Evolutionary conservation across 2,113 vertebrate species (phyloP), one percentile per base, ranked within the genome.

Genomic region (Cheilinus undulatus): DNA sequence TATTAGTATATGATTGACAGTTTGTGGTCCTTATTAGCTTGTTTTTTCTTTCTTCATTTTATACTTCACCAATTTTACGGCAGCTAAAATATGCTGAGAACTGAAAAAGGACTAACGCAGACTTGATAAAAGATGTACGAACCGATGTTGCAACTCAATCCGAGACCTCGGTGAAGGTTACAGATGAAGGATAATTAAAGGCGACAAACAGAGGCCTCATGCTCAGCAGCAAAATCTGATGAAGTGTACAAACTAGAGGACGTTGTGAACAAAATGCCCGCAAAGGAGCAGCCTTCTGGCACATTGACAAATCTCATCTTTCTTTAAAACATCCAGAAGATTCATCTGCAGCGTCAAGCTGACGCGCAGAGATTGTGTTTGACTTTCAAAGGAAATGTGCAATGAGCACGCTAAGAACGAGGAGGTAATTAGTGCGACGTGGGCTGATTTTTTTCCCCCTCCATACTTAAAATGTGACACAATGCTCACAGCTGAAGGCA

Each of bases 351-450:
- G 56, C 59, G 22, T 74, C 80, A 70, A 72, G 58, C 60, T 73
- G 80, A 89, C 59, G 70, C 34, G 28, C 3, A 22, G 59, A 85
- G 69, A 85, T 78, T 74, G 66, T 80, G 67, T 87, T 73, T 84
- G 72, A 72, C 85, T 85, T 82, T 88, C 69, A 85, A 74, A 87
- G 65, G 80, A 85, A 80, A 78, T 79, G 59, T 75, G 79, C 64
- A 50, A 62, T 69, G 69, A 84, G 54, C 23, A 8, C 13, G 22
- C 53, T 17, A 50, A 30, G 61, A 82, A 83, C 69, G 28, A 49
- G 69, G 68, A 82, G 74, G 57, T 84, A 89, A 88, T 90, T 89
- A 89, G 80, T 61, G 51, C 52, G 73, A 76, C 66, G 69, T 12
- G 64, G 78, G 60, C 27, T 27, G 38, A 54, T 71, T 22, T 66